Evolutionary conservation across 2,113 vertebrate species (phyloP).

Genomic region (Vulpes ferrilata): DNA sequence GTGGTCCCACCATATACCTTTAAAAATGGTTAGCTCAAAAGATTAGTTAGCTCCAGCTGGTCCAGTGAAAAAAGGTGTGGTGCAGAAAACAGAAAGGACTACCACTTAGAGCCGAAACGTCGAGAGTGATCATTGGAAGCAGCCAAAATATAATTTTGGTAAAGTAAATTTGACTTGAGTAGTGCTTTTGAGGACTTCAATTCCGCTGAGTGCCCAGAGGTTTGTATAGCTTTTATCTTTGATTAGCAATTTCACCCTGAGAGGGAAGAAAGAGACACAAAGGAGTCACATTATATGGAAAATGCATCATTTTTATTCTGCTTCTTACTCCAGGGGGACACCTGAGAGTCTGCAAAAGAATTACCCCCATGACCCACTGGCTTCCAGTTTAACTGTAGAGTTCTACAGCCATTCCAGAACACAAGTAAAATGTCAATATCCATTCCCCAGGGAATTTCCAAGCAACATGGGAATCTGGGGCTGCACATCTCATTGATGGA

Average conservation of each 20-base stretch:
- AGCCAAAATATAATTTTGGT: not conserved
- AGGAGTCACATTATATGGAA: not conserved
- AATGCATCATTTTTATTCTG: slow-evolving; percentile 32
- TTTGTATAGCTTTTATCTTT: slow-evolving; percentile 5
- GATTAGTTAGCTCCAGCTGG: not conserved
- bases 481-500: not conserved
- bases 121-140: not conserved
- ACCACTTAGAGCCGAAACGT: not conserved
- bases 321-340: not conserved
- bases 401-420: not conserved
- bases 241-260: slow-evolving; percentile 44
- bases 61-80: not conserved
- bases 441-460: not conserved
- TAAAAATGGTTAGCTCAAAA: not conserved
- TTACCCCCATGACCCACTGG: not conserved
- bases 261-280: not conserved
- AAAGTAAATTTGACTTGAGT: slow-evolving; percentile 22
- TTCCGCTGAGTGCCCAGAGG: not conserved
- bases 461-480: not conserved
- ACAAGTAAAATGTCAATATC: not conserved
- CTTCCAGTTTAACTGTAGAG: not conserved
- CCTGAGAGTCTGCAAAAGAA: not conserved
- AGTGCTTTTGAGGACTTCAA: slow-evolving; percentile 1
- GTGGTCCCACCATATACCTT: slow-evolving; percentile 12
- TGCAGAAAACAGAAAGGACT: not conserved